Base-by-base conservation (phyloP, 2,888 invertebrate genomes). In the Pristionchus japonicus region DNA sequence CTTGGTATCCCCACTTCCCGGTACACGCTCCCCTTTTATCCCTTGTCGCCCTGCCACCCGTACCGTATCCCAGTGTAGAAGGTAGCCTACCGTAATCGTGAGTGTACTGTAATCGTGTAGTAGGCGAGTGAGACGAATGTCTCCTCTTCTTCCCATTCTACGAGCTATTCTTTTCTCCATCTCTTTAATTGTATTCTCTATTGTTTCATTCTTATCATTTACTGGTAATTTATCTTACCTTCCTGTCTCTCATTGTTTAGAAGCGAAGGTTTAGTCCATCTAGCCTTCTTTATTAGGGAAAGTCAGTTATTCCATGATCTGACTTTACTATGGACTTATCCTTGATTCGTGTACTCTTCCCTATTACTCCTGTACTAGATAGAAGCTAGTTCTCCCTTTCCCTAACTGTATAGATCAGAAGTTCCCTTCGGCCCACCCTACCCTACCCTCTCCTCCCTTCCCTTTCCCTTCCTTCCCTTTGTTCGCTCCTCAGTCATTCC, bases 31-130 rank as follows among this genome's bases (percentile, higher is more conserved):
- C n/a, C n/a, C 23, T 57, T 23, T 57, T 64, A 11, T 61, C 64
- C 64, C 31, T 17, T 31, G 11, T 31, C 31, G 31, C 27, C 64
- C 20, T 70, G 34, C 77, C 77, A n/a, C 23, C 47, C 77, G 6
- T 40, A 77, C 77, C 77, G 47, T 77, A 77, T 47, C 77, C 77
- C 23, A n/a, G 77, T 77, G 77, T 77, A 47, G 77, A 47, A 17
- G 23, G 74, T 7, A 27, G 20, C 37, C 70, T 70, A 80, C 80
- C 80, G 80, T 49, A 27, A 17, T 27, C 80, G 13, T 27, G 15
- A 70, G 80, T 47, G n/a, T 27, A 47, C 20, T 27, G 31, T 47
- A 43, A 80, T 49, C n/a, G n/a, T n/a, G 27, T 47, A 20, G 37
- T 13, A 40, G 13, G 3, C 27, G 37, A 37, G 9, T 9, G 37